Percentiles rank a stretch among this genome's conserved stretches.
Evolutionary conservation across 2,888 invertebrate genomes (phyloP).

Genomic region (Andrena minutula): DNA sequence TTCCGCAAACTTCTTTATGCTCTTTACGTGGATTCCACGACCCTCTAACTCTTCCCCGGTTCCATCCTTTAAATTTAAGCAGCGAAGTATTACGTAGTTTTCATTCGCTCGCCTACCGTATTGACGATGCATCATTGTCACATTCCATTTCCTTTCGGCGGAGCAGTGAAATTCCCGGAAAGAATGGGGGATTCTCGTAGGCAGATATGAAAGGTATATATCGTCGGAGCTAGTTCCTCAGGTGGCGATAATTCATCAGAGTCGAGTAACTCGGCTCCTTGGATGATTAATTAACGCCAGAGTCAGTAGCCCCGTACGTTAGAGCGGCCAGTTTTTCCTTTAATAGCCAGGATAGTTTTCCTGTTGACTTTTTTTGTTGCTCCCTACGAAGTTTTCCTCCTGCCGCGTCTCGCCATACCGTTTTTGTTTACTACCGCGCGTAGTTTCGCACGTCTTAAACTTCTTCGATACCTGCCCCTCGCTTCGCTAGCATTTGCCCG

Average conservation of each 20-base stretch:
- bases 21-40: neutral
- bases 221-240: constrained; percentile 58
- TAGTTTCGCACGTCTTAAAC: neutral
- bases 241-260: constrained; percentile 74
- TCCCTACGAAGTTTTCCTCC: neutral
- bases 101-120: neutral
- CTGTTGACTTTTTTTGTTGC: constrained; percentile 42
- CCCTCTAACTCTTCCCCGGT: neutral
- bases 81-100: neutral
- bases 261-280: constrained; percentile 66
- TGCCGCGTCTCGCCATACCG: neutral
- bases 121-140: constrained; percentile 58
- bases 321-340: constrained; percentile 14
- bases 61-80: neutral
- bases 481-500: neutral
- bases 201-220: constrained; percentile 57
- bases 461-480: neutral
- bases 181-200: constrained; percentile 47
- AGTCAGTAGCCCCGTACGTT: constrained; percentile 35
- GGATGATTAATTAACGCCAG: constrained; percentile 72
- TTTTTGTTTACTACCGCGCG: neutral
- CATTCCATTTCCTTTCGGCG: constrained; percentile 38
- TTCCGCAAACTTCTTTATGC: neutral
- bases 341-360: constrained; percentile 31
- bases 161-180: constrained; percentile 40